Conservation (phyloP, 2,113 vertebrate genomes). For the Ceratotherium simum region DNA sequence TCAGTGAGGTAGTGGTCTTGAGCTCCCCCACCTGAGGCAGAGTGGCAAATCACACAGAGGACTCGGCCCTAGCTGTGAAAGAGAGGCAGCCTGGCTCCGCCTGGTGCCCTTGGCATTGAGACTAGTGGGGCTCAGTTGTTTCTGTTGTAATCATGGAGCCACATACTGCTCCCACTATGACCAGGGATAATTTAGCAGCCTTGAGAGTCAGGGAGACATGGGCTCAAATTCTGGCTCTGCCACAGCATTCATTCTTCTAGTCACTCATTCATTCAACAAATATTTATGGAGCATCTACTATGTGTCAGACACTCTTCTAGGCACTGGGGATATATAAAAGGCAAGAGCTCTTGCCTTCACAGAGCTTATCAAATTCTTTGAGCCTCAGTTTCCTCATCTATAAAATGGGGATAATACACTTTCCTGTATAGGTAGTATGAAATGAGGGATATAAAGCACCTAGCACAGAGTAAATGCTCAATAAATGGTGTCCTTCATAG, state of each 20-base stretch:
- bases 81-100: not conserved
- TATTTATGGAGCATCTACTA: not conserved
- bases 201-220: not conserved
- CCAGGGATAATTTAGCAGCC: not conserved
- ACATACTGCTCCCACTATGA: not conserved
- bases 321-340: not conserved
- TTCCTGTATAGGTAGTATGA: not conserved
- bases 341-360: not conserved
- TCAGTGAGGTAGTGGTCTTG: not conserved
- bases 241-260: not conserved
- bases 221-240: not conserved
- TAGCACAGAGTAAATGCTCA: not conserved
- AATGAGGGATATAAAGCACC: not conserved
- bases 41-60: not conserved
- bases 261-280: constrained; percentile 6
- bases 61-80: not conserved
- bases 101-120: not conserved
- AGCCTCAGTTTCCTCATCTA: constrained; percentile 19
- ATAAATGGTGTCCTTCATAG: not conserved
- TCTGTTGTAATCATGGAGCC: not conserved
- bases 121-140: not conserved
- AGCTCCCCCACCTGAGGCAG: not conserved
- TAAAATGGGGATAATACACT: not conserved
- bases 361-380: constrained; percentile 13
- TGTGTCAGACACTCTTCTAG: not conserved